A percentile compares a stretch with the other conserved stretches of the same genome.
phyloP scores from a whole-genome alignment of 2,888 invertebrate genomes.

The Xanthorhoe spadicearia region DNA sequence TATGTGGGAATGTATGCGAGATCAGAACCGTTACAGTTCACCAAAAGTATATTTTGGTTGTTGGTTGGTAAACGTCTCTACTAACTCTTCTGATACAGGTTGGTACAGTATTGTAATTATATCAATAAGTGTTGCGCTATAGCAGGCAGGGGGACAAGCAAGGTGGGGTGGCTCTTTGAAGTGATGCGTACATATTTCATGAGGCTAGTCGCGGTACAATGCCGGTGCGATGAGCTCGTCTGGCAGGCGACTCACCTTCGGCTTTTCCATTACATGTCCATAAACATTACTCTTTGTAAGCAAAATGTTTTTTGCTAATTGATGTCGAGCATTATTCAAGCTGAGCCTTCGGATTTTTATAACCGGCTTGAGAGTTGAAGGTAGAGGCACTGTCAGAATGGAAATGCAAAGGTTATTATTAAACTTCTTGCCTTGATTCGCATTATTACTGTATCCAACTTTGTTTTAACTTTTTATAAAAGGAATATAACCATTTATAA shows the following conservation, averaged over 20 bases:
- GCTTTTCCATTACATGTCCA: conserved; percentile 53
- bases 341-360: conserved; percentile 14
- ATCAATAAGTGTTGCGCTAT: conserved; percentile 47
- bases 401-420: conserved; percentile 6
- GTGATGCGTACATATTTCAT: conserved; percentile 79
- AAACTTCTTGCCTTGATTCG: background rate
- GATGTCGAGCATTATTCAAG: conserved; percentile 27
- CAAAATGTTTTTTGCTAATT: conserved; percentile 32
- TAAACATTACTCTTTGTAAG: conserved; percentile 31
- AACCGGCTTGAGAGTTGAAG: conserved; percentile 11
- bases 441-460: background rate
- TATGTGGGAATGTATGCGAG: conserved; percentile 58
- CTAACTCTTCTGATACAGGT: conserved; percentile 1
- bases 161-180: conserved; percentile 69
- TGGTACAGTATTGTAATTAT: conserved; percentile 31
- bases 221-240: conserved; percentile 79
- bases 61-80: conserved; percentile 29
- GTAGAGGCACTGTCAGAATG: conserved; percentile 2
- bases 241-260: conserved; percentile 65
- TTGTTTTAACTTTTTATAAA: background rate
- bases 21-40: conserved; percentile 51
- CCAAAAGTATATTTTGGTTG: conserved; percentile 44
- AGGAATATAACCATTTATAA: background rate
- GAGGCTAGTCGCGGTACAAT: conserved; percentile 76
- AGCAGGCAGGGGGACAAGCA: conserved; percentile 45